Conservation (phyloP, 2,888 invertebrate species). For the Morinoia aosen region DNA sequence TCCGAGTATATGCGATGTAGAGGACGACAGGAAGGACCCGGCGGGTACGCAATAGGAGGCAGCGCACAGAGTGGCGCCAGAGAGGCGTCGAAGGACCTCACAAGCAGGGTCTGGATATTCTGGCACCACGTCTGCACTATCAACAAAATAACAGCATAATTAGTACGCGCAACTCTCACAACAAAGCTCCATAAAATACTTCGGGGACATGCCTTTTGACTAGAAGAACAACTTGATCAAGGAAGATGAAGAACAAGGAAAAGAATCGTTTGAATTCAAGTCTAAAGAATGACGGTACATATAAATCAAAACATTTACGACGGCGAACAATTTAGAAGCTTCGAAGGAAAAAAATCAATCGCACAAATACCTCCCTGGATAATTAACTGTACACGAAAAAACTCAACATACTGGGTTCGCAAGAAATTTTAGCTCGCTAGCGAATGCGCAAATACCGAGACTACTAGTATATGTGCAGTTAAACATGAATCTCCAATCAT, state of each 20-base stretch:
- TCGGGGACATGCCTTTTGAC: neutral
- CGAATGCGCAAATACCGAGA: neutral
- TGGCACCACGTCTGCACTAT: neutral
- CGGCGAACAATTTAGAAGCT: neutral
- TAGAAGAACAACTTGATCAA: neutral
- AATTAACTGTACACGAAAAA: neutral
- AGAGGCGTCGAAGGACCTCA: neutral
- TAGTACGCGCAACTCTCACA: neutral
- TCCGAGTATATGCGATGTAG: neutral
- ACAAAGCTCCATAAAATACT: neutral
- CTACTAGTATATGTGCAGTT: neutral
- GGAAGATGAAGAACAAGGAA: neutral
- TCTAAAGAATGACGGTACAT: neutral
- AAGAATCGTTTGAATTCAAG: neutral
- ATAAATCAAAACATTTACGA: neutral
- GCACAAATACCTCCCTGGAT: neutral
- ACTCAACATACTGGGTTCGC: neutral
- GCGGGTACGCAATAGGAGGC: neutral
- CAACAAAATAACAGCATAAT: neutral
- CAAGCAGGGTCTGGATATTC: constrained; percentile 1
- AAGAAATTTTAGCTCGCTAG: neutral
- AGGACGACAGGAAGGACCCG: neutral
- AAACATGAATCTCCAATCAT: neutral
- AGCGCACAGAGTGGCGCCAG: neutral
- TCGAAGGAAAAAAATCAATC: neutral